Percentiles rank a stretch among this genome's conserved stretches.
phyloP scores from a whole-genome alignment of 2,797 vertebrate genomes.

The Spizella passerina region DNA sequence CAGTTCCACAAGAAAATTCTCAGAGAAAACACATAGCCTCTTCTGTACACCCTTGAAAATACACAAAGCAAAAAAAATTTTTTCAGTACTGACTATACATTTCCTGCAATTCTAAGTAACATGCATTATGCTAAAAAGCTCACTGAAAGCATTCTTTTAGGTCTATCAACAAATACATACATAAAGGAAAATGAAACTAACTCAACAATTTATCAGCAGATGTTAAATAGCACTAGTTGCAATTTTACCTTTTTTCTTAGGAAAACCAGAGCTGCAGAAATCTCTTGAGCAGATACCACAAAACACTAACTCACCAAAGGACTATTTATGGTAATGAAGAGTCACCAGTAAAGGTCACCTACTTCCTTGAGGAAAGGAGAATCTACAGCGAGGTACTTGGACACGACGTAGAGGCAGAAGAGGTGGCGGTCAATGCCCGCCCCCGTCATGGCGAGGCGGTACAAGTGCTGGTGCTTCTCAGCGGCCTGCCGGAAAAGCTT shows the following conservation, averaged over 20 bases:
- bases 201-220: background rate
- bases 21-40: background rate
- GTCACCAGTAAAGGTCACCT: background rate
- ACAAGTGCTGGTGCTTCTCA: slow-evolving; percentile 89
- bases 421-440: slow-evolving; percentile 94
- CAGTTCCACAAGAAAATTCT: background rate
- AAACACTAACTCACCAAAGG: background rate
- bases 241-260: background rate
- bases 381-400: slow-evolving; percentile 94
- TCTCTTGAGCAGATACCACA: background rate
- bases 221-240: background rate
- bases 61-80: accelerated
- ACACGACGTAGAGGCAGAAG: slow-evolving; percentile 97
- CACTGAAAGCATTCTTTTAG: background rate
- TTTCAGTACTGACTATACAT: background rate
- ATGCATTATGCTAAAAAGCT: background rate
- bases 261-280: background rate
- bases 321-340: background rate
- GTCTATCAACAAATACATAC: background rate
- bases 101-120: background rate
- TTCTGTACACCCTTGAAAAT: background rate
- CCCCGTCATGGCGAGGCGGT: slow-evolving; percentile 93
- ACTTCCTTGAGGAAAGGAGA: slow-evolving; percentile 96
- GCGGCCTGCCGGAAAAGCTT: slow-evolving; percentile 82
- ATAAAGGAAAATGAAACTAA: background rate